A percentile compares a stretch with the other conserved stretches of the same genome.
These are phyloP conservation scores for Tetranychus piercei DNA, from an alignment of 2,888 invertebrate species.

Conservation along the genomic window DNA sequence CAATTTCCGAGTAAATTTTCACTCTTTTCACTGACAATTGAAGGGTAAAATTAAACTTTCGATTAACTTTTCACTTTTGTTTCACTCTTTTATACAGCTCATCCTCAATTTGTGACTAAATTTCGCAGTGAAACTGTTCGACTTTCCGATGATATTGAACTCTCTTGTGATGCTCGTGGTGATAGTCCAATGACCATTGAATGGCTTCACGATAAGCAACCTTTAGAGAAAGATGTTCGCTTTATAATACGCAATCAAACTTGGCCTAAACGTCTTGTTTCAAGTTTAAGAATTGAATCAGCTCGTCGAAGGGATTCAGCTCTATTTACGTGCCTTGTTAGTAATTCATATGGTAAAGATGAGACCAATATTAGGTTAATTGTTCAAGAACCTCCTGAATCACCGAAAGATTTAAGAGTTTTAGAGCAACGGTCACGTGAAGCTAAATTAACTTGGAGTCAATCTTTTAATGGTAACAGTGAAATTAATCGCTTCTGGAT, in stretches of 20 bases:
- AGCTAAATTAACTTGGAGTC: conserved; percentile 31
- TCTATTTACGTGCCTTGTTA: conserved; percentile 25
- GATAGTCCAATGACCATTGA: conserved; percentile 33
- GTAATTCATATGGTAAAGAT: conserved; percentile 24
- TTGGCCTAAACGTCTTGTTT: conserved; percentile 27
- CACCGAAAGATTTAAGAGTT: conserved; percentile 30
- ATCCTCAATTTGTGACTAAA: conserved; percentile 26
- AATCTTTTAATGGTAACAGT: conserved; percentile 33
- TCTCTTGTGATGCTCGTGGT: conserved; percentile 29
- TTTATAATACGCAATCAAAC: conserved; percentile 12
- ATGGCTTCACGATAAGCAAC: conserved; percentile 39
- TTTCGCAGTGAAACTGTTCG: conserved; percentile 26
- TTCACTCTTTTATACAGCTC: conserved; percentile 31
- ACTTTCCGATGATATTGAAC: conserved; percentile 24
- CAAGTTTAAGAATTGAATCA: conserved; percentile 31
- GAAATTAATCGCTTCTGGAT: conserved; percentile 31
- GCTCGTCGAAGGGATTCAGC: conserved; percentile 25
- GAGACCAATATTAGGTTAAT: conserved; percentile 26
- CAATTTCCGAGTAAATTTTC: no score
- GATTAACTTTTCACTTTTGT: neutral
- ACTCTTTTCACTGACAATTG: no score
- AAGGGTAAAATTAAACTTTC: no score
- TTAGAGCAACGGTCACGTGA: conserved; percentile 29
- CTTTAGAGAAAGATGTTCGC: conserved; percentile 39
- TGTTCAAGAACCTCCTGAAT: conserved; percentile 32